A percentile compares a stretch with the other conserved stretches of the same genome.
phyloP scores from a whole-genome alignment of 2,113 vertebrate species.

The Miniopterus natalensis region DNA sequence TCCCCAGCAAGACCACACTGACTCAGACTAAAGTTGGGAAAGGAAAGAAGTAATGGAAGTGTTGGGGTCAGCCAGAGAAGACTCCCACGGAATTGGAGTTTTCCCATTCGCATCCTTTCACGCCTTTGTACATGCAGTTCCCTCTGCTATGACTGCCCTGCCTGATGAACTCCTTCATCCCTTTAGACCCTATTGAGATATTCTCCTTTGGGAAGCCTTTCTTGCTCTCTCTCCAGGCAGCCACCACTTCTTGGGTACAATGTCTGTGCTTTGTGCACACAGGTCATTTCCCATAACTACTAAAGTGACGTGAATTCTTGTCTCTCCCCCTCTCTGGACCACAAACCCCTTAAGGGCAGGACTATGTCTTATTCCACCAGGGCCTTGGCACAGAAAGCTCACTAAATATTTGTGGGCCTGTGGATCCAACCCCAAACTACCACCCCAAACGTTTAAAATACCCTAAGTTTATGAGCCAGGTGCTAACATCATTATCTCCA shows the following conservation, averaged over 20 bases:
- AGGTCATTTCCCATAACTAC: background rate
- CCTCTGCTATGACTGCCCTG: too few relatives aligned
- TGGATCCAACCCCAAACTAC: slow-evolving; percentile 4
- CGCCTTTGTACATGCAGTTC: background rate
- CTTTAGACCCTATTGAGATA: background rate
- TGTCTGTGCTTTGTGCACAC: background rate
- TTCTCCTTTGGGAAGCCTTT: background rate
- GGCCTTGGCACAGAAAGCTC: background rate
- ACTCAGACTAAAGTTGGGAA: background rate
- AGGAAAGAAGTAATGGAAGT: background rate
- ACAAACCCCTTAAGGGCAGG: background rate
- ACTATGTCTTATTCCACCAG: background rate
- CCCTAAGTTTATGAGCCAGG: background rate
- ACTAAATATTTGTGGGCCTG: background rate
- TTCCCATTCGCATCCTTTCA: background rate
- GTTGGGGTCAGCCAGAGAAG: background rate
- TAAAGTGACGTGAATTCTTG: rapidly evolving
- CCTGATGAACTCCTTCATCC: background rate
- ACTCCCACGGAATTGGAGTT: background rate
- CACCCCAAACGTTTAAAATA: background rate
- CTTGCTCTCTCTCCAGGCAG: background rate
- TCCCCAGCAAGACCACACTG: background rate
- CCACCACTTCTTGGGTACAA: background rate
- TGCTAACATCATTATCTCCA: slow-evolving; percentile 6
- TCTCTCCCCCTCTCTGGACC: background rate